A percentile compares a stretch with the other conserved stretches of the same genome.
Conservation (phyloP, 2,888 invertebrate species). For the Helobdella robusta region DNA sequence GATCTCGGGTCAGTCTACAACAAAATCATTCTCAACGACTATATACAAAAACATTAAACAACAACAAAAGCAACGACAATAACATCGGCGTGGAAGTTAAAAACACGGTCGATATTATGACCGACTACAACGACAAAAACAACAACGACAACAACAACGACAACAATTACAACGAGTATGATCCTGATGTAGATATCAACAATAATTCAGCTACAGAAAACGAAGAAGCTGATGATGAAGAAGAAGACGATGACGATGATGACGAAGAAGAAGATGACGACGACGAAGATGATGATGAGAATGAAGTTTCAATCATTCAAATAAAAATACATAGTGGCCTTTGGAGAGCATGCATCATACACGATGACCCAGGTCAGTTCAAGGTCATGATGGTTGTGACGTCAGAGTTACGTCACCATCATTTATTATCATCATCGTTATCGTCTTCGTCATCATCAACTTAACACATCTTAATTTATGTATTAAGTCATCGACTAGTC, state of each 20-base stretch:
- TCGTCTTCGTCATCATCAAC: too few species aligned
- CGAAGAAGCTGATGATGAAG: background rate
- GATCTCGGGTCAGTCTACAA: too few species aligned
- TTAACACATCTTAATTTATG: background rate
- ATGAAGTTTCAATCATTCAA: conserved; percentile 1
- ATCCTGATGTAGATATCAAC: background rate
- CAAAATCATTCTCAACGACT: too few species aligned
- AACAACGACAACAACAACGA: background rate
- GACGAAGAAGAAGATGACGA: background rate
- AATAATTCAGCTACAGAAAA: background rate
- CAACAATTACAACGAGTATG: background rate
- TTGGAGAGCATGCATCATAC: conserved; percentile 26
- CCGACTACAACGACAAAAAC: background rate
- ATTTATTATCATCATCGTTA: too few species aligned
- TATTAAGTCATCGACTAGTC: background rate
- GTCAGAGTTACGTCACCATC: background rate
- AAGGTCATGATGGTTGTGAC: background rate
- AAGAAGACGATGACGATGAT: conserved; percentile 15
- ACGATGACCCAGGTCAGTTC: conserved; percentile 21
- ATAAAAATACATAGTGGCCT: conserved; percentile 24
- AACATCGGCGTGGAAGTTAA: too few species aligned
- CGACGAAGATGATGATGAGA: background rate
- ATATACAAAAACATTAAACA: too few species aligned
- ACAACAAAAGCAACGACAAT: too few species aligned
- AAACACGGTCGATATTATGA: too few species aligned